Conservation (phyloP, 2,888 invertebrate genomes). For the Cartodere bifasciata region DNA sequence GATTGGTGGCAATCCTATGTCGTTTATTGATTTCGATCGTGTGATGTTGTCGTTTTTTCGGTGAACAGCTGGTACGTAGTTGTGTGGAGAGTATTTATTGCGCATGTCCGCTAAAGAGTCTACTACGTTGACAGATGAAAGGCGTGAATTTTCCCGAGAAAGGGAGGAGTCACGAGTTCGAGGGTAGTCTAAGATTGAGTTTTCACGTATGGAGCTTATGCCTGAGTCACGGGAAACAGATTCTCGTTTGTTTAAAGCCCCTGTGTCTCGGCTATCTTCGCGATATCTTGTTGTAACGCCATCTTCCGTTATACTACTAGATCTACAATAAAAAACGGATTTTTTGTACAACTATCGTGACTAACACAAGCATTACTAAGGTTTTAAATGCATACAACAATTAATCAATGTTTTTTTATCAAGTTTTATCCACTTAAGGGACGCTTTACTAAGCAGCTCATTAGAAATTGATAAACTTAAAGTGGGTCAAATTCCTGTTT, state of each 20-base stretch:
- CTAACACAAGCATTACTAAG: background rate
- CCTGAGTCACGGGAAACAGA: constrained; percentile 27
- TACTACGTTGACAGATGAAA: constrained; percentile 24
- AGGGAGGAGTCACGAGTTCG: constrained; percentile 38
- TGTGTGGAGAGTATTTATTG: constrained; percentile 63
- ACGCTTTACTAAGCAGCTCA: background rate
- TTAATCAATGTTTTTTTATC: constrained; percentile 7
- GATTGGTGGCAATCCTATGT: constrained; percentile 38
- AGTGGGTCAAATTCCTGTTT: no score
- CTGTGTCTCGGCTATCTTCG: constrained; percentile 33
- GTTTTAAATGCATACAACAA: background rate
- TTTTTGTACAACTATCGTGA: background rate
- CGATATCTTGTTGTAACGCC: constrained; percentile 34
- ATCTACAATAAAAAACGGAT: constrained; percentile 26
- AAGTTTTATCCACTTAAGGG: background rate
- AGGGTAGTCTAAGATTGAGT: constrained; percentile 35
- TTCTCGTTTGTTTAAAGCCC: constrained; percentile 25
- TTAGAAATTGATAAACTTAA: background rate
- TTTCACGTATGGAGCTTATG: constrained; percentile 29
- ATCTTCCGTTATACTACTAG: constrained; percentile 34
- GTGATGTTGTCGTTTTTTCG: constrained; percentile 30
- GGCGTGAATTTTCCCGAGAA: constrained; percentile 16
- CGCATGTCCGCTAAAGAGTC: constrained; percentile 49
- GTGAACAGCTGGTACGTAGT: constrained; percentile 49
- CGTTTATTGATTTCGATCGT: constrained; percentile 45